Conservation (phyloP, 1,140 invertebrate species). For the Bombus cullumanus region DNA sequence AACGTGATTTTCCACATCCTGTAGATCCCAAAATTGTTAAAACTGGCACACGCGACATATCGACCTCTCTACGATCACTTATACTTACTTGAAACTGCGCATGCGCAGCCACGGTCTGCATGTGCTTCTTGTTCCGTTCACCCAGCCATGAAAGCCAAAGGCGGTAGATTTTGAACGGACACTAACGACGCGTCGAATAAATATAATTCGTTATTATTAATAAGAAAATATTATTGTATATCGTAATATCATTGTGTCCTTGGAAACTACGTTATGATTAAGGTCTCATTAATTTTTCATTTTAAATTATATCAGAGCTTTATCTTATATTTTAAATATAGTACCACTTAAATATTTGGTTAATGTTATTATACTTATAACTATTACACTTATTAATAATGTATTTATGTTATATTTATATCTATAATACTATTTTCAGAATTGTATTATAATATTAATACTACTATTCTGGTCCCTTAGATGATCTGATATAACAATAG, state of each 20-base stretch:
- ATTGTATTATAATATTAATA: too few relatives aligned
- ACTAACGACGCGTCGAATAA: accelerated
- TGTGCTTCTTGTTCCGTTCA: conserved; percentile 20
- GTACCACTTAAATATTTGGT: not conserved
- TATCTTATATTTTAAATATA: not conserved
- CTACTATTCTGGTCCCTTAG: too few relatives aligned
- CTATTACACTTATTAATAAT: not conserved
- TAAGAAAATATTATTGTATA: too few relatives aligned
- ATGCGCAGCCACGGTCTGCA: conserved; percentile 47
- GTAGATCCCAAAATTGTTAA: conserved; percentile 97
- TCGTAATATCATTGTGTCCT: not conserved
- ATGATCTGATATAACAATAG: too few relatives aligned
- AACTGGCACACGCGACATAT: conserved; percentile 86
- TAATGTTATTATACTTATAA: not conserved
- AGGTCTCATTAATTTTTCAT: not conserved
- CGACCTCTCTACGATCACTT: conserved; percentile 51
- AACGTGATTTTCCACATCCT: conserved; percentile 98
- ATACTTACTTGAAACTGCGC: conserved; percentile 56
- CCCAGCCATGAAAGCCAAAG: not conserved
- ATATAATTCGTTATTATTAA: not conserved
- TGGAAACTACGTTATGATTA: not conserved
- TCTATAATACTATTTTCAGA: not conserved
- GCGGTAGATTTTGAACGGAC: conserved; percentile 47
- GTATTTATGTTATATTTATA: too few relatives aligned
- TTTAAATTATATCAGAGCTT: not conserved